These are phyloP conservation scores for Crambe crambe DNA, from an alignment of 37 sponge, comb jelly and placozoan species.

Conservation along the genomic window DNA sequence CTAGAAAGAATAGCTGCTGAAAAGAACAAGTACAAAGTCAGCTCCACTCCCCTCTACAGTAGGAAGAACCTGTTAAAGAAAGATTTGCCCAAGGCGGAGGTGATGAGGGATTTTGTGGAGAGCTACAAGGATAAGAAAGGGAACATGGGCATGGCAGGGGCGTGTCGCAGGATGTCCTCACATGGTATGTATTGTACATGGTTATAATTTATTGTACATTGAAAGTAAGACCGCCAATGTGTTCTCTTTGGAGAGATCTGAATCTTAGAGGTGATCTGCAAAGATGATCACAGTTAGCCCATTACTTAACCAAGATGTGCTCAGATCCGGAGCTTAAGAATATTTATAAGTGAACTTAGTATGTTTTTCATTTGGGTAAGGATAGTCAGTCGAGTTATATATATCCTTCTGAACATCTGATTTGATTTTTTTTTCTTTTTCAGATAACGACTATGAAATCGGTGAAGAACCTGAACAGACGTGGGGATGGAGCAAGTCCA, in stretches of 20 bases:
- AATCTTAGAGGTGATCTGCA: too few species aligned
- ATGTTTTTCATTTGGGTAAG: neutral
- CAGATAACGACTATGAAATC: constrained; percentile 58
- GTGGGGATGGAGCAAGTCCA: constrained; percentile 18
- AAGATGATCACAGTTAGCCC: too few species aligned
- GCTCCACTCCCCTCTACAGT: neutral
- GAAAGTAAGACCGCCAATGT: too few species aligned
- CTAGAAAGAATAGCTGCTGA: constrained; percentile 23
- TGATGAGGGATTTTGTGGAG: constrained; percentile 26
- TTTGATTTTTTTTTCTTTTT: neutral
- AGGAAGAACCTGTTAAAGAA: constrained; percentile 41
- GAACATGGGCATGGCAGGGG: neutral
- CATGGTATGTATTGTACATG: too few species aligned
- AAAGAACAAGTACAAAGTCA: constrained; percentile 9
- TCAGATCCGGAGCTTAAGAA: too few species aligned
- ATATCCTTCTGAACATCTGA: too few species aligned
- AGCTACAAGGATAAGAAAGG: constrained; percentile 18
- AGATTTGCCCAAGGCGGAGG: constrained; percentile 40
- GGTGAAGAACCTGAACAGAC: constrained; percentile 38
- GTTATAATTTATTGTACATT: too few species aligned
- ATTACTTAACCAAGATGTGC: too few species aligned
- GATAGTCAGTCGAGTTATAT: neutral
- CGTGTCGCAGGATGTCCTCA: constrained; percentile 10
- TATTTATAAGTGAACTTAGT: too few species aligned
- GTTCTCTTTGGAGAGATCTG: too few species aligned